These are phyloP conservation scores for Smutsia gigantea DNA, from an alignment of 2,797 vertebrate species.

Conservation along the genomic window DNA sequence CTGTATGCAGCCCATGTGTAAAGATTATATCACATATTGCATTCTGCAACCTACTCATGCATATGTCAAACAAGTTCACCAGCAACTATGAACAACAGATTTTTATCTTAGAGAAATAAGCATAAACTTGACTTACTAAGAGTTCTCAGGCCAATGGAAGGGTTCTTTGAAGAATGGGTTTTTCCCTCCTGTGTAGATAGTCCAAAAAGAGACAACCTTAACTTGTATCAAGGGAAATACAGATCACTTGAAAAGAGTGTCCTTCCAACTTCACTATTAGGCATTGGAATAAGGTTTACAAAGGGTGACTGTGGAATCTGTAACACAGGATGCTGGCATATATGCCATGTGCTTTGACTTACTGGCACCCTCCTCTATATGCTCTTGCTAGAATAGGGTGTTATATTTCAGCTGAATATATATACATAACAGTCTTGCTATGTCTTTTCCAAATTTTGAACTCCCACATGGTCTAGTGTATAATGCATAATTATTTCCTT, in stretches of 20 bases:
- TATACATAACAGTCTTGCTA: constrained; percentile 26
- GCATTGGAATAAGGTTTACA: neutral
- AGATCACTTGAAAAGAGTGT: neutral
- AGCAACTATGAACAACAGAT: neutral
- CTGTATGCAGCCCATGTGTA: rapidly evolving
- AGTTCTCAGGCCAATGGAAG: neutral
- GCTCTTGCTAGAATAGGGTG: neutral
- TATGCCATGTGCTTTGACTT: neutral
- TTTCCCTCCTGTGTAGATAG: neutral
- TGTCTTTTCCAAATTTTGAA: constrained; percentile 30
- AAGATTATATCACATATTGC: neutral
- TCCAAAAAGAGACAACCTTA: neutral
- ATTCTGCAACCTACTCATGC: neutral
- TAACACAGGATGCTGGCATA: neutral
- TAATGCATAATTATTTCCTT: constrained; percentile 37
- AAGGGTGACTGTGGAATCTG: neutral
- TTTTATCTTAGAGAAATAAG: neutral
- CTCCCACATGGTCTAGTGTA: constrained; percentile 49
- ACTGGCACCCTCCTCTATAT: neutral
- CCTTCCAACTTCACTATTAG: neutral
- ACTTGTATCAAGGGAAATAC: neutral
- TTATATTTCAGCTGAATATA: constrained; percentile 29
- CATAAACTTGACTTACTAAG: neutral
- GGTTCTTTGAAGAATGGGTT: neutral
- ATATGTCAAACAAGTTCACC: neutral